Conservation (phyloP, 2,797 vertebrate genomes). For the Trachurus trachurus region DNA sequence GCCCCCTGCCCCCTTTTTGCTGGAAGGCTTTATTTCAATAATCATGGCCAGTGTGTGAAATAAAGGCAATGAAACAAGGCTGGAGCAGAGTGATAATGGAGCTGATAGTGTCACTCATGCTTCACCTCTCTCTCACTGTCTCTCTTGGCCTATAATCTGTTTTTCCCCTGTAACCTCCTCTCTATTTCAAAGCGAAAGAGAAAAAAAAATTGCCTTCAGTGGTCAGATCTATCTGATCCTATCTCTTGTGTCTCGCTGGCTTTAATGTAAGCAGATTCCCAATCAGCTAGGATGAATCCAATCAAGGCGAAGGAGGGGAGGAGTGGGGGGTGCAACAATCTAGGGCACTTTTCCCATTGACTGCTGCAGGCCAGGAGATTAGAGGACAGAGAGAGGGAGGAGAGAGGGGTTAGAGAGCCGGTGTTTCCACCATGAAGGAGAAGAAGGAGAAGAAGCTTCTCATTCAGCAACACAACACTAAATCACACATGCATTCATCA, state of each 20-base stretch:
- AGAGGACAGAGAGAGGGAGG: conserved; percentile 60
- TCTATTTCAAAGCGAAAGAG: conserved; percentile 56
- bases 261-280: conserved; percentile 83
- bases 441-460: conserved; percentile 56
- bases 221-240: conserved; percentile 75
- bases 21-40: conserved; percentile 31
- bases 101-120: conserved; percentile 56
- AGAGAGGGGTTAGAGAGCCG: conserved; percentile 31
- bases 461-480: conserved; percentile 66
- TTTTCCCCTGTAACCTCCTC: conserved; percentile 49
- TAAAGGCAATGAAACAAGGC: conserved; percentile 44
- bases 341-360: conserved; percentile 82
- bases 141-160: conserved; percentile 47
- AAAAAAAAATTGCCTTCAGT: conserved; percentile 62
- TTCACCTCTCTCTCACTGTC: conserved; percentile 56
- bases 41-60: conserved; percentile 45
- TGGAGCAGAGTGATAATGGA: conserved; percentile 49
- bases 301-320: conserved; percentile 73
- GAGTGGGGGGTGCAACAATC: conserved; percentile 77
- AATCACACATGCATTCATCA: conserved; percentile 74
- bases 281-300: conserved; percentile 83
- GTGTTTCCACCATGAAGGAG: conserved; percentile 38
- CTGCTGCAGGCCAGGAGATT: conserved; percentile 85
- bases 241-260: conserved; percentile 61
- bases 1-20: neutral